Base-by-base conservation (phyloP, 2,888 invertebrate genomes). In the Hirtodrosophila alboralis region DNA sequence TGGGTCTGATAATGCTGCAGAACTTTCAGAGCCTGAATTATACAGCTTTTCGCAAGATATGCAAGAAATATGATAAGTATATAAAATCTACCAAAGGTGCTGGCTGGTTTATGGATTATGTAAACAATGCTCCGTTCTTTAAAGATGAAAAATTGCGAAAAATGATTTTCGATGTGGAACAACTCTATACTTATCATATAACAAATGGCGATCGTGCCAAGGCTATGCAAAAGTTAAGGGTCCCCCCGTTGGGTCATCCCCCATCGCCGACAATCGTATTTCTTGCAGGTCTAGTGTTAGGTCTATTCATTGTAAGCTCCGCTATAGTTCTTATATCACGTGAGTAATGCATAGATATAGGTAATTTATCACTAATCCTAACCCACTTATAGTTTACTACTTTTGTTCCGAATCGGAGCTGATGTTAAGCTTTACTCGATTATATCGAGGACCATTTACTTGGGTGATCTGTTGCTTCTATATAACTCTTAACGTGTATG, bases 1-100 rank as follows among this genome's bases (percentile, higher is more conserved):
- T 99, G 16, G 97, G 97, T 81, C 92, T 99, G 23, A 97, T 99
- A 70, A 92, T 99, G 18, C 92, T 99, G 49, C 98, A 99, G 90
- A 99, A 98, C 90, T 98, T 97, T 89, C 98, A 99, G 91, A 97
- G 96, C 86, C 92, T 99, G 13, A 99, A 99, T 91, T 96, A 96
- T 85, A 98, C 98, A 1, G 99, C 98, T 1, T 99, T 99, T 91
- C 93, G 98, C 60, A 99, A 99, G 91, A 99, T 99, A 87, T 93
- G 98, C 69, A 99, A 99, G 90, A 99, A 99, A 91, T 98, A 98
- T 89, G 99, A 99, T 91, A 99, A 99, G 94, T 7, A 65, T 4
- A 6, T 18, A 5, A 18, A 5, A 5, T 18, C 18, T 18, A 95
- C 95, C 44, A 95, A 94, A 58, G 92, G 93, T 69, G 99, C 98